A percentile compares a stretch with the other conserved stretches of the same genome.
phyloP scores from a whole-genome alignment of 2,113 vertebrate species.

The Actenoides hombroni region DNA sequence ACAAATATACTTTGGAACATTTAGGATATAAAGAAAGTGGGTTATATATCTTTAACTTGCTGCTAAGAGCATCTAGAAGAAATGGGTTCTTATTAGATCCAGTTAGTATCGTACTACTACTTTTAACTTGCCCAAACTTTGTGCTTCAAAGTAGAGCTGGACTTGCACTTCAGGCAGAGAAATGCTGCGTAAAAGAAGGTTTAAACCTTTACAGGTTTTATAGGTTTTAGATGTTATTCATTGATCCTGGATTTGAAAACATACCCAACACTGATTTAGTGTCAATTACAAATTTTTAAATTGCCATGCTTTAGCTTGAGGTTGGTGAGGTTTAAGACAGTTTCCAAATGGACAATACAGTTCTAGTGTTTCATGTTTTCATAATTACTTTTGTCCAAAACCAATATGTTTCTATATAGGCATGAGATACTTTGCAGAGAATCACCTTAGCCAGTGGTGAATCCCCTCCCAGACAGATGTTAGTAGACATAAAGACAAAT shows the following conservation, averaged over 20 bases:
- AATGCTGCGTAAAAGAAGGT: not conserved
- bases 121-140: not conserved
- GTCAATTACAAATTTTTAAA: not conserved
- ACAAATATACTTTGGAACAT: not conserved
- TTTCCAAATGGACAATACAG: not conserved
- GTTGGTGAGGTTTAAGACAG: not conserved
- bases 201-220: not conserved
- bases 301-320: not conserved
- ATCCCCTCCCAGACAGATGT: slow-evolving; percentile 15
- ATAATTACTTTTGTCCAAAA: slow-evolving; percentile 31
- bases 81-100: not conserved
- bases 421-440: slow-evolving; percentile 29
- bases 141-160: not conserved
- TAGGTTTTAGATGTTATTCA: not conserved
- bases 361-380: not conserved
- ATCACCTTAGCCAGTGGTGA: slow-evolving; percentile 19
- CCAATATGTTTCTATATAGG: not conserved
- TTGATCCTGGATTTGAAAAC: not conserved
- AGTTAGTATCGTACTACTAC: not conserved
- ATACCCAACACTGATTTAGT: not conserved
- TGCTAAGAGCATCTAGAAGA: not conserved
- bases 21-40: slow-evolving; percentile 22
- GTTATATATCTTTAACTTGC: slow-evolving; percentile 10
- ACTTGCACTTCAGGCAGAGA: not conserved
- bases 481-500: slow-evolving; percentile 59